Evolutionary conservation across 2,797 vertebrate species (phyloP).

Genomic region (Sus cebifrons): DNA sequence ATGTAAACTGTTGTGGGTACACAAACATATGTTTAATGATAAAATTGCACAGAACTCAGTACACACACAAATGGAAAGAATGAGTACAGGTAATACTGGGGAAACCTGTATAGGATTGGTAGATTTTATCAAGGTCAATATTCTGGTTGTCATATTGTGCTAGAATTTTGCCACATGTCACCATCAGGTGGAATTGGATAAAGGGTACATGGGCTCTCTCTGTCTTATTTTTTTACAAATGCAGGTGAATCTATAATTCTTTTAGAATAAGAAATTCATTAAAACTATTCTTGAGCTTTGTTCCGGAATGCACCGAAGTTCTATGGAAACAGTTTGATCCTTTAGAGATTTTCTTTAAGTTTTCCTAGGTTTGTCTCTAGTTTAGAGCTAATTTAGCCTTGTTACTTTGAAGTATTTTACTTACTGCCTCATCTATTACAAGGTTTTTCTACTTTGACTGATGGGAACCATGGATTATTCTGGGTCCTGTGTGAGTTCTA

Average conservation of each 20-base stretch:
- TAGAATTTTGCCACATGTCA: not conserved
- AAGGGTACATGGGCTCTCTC: not conserved
- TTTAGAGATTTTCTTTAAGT: not conserved
- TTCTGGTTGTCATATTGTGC: not conserved
- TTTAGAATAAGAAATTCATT: not conserved
- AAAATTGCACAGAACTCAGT: not conserved
- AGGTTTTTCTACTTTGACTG: not conserved
- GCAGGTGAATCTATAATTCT: not conserved
- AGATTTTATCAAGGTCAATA: not conserved
- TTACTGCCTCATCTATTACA: rapidly evolving
- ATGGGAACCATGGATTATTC: not conserved
- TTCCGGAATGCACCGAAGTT: not conserved
- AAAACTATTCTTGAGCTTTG: not conserved
- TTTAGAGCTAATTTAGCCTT: not conserved
- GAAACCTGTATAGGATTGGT: not conserved
- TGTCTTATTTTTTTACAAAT: not conserved
- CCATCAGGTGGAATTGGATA: not conserved
- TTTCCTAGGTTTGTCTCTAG: not conserved
- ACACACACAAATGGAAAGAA: not conserved
- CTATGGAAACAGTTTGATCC: not conserved
- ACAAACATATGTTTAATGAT: not conserved
- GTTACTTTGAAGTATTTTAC: not conserved
- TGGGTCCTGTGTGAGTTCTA: not conserved
- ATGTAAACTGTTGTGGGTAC: no score
- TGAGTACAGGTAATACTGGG: not conserved